Evolutionary conservation across 2,888 invertebrate genomes (phyloP), one percentile per base, ranked within the genome.

Genomic region (Agonopterix arenella): DNA sequence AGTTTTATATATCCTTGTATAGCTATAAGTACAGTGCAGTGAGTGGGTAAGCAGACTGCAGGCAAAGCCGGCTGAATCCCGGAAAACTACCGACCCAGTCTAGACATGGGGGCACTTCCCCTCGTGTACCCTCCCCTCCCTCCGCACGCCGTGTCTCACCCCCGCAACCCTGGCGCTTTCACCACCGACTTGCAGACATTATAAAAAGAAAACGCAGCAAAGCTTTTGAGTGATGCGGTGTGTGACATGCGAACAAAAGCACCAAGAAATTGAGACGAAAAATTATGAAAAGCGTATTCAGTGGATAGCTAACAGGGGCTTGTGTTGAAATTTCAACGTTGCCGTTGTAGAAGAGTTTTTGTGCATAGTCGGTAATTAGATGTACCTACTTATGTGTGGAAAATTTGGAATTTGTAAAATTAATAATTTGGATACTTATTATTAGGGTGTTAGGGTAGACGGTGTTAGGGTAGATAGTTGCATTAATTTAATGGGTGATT

Each of bases 51-150:
- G 70, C 78, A 76, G 78, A 83, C 85, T 88, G 88, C 88, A 86
- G 84, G 75, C 84, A 84, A 28, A 82, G 81, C 80, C 76, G 80
- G 69, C 82, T 84, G 88, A 85, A 89, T 85, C 88, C 88, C 82
- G 89, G 89, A 89, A 86, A 89, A 89, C 90, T 89, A 88, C 86
- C 89, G 89, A 90, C 90, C 89, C 89, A 89, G 89, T 90, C 89
- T 89, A 89, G 90, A 89, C 89, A 74, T 83, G 89, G 88, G 84
- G 89, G 88, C 86, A 84, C 73, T 80, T 81, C 84, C 83, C 85
- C 82, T 73, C 71, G 57, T 59, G 62, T 62, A 56, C 64, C 58
- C 58, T 64, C 58, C 66, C 59, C 68, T 57, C 65, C 49, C 59
- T 59, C 58, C 64, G 51, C 60, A 40, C 56, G 57, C 58, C 57